These are phyloP conservation scores for Cottoperca gobio DNA, from an alignment of 2,797 vertebrate genomes.

Conservation along the genomic window DNA sequence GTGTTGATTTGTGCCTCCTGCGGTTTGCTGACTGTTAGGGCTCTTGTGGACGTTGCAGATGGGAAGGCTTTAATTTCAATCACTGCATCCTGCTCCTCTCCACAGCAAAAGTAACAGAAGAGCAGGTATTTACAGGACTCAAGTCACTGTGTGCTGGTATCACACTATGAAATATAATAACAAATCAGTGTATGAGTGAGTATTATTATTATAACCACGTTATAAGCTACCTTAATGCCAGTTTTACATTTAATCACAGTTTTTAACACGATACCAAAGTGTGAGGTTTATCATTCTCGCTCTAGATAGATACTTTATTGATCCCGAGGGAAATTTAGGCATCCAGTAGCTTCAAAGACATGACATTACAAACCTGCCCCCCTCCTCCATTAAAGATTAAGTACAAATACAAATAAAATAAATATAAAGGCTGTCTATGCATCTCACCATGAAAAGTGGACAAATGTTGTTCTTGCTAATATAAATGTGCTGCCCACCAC, in stretches of 20 bases:
- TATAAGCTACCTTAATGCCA: not conserved
- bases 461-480: not conserved
- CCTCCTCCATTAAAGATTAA: no score
- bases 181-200: not conserved
- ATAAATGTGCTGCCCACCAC: not conserved
- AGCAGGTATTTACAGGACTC: constrained; percentile 28
- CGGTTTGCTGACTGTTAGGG: constrained; percentile 33
- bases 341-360: no score
- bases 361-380: no score
- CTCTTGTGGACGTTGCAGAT: constrained; percentile 64
- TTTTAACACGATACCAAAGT: not conserved
- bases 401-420: no score
- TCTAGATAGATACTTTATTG: no score
- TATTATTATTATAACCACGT: not conserved
- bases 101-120: constrained; percentile 33
- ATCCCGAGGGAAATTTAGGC: no score
- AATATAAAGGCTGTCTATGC: no score
- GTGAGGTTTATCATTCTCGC: no score
- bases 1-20: constrained; percentile 44
- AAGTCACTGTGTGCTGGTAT: constrained; percentile 25
- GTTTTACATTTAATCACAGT: not conserved
- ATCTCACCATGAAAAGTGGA: not conserved
- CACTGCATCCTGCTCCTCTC: constrained; percentile 57
- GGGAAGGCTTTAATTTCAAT: constrained; percentile 65
- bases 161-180: constrained; percentile 21